Base-by-base conservation (phyloP, 2,797 vertebrate genomes). In the Gobio occitaniae region DNA sequence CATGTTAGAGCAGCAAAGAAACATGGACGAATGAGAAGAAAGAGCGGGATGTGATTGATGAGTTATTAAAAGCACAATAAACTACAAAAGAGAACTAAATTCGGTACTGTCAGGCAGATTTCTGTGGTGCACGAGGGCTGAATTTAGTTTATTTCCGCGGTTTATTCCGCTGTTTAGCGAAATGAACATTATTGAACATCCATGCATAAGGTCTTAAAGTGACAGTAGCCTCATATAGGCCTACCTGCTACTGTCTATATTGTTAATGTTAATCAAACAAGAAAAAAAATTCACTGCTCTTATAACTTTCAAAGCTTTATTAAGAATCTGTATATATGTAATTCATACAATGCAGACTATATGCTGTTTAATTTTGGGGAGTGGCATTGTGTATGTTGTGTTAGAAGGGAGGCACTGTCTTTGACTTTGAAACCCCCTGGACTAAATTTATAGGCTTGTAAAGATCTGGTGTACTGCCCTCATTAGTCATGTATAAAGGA, bases 401-500 rank as follows among this genome's bases (percentile, higher is more conserved):
- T n/a, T n/a, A 25, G 21, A 65, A 65, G 61, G 6, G 25, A 65
- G 6, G 25, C 25, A 32, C 25, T 8, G 61, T 8, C 25, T 65
- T 16, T 65, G 61, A 32, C 61, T 65, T 65, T 65, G 25, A 65
- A 65, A 15, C 15, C 61, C 25, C 13, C 6, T 65, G 25, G 32
- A 7, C 2, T 65, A 15, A 65, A 65, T 80, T 15, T 36, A 50
- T 50, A 79, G 47, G 52, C 21, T 41, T 41, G 32, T 59, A 77
- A 77, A 44, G 36, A 59, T 78, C 54, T 25, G 16, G 5, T 5
- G 6, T 32, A 79, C 25, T 16, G 66, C 44, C 66, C 25, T 66
- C 25, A 65, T 79, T 79, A 79, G 61, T 66, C n/a, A 69, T 71
- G 13, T 72, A 48, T 70, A 54, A 65, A 59, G 44, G 47, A 70